Evolutionary conservation across 2,888 invertebrate genomes (phyloP).

Genomic region (Drosophila greeni): DNA sequence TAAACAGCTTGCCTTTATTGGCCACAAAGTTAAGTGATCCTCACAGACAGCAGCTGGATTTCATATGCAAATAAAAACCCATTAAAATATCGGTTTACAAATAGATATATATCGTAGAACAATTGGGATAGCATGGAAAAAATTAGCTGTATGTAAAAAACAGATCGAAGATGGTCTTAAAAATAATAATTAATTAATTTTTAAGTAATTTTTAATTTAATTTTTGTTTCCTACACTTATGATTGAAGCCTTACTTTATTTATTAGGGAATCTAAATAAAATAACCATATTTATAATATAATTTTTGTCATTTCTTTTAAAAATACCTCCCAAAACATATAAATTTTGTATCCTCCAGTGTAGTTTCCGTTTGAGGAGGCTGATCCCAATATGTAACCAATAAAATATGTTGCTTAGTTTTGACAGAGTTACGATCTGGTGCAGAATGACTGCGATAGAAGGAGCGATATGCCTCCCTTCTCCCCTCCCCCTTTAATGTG

Average conservation of each 20-base stretch:
- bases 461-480: not conserved
- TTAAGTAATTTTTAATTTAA: no score
- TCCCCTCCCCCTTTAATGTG: not conserved
- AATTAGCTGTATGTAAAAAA: not conserved
- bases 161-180: not conserved
- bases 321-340: no score
- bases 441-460: slow-evolving; percentile 13
- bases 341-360: not conserved
- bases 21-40: slow-evolving; percentile 9
- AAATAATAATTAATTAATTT: not conserved
- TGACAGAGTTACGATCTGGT: slow-evolving; percentile 26
- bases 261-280: no score
- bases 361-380: slow-evolving; percentile 11
- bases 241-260: no score
- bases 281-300: no score
- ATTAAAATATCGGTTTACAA: slow-evolving; percentile 12
- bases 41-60: not conserved
- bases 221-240: no score
- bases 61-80: slow-evolving; percentile 1
- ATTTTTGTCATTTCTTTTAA: no score
- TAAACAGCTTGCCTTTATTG: not conserved
- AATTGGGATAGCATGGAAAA: not conserved
- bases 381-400: slow-evolving; percentile 20
- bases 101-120: not conserved
- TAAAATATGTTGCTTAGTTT: slow-evolving; percentile 23